Base-by-base conservation (phyloP, 2,888 invertebrate species). In the Syrphus vitripennis region DNA sequence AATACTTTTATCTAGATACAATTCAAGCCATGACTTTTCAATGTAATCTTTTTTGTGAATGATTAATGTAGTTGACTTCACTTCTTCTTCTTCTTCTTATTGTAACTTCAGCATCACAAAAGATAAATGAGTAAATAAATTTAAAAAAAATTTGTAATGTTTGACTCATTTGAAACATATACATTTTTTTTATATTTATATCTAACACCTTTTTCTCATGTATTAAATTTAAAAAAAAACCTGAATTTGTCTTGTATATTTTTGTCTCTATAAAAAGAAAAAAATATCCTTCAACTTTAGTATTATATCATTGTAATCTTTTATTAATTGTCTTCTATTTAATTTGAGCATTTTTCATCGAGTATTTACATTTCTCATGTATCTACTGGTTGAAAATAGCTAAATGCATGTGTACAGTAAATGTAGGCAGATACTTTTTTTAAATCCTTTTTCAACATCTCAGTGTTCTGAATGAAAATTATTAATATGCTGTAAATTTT, bases 11-110 rank as follows among this genome's bases (percentile, higher is more conserved):
- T 65, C 65, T 65, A 65, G 12, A 42, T 29, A 29, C 14, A 67
- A 67, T 72, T 61, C 57, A 65, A 63, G 57, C 57, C 70, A 75
- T 79, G 70, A 65, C 53, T 78, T 77, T 67, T 55, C 24, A 53
- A 55, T 78, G 83, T 83, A 69, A 74, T 26, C 69, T 74, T 69
- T 75, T 57, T 71, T 81, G 69, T 81, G 76, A 59, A 82, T 82
- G 57, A 76, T 29, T 82, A 59, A 71, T 76, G 65, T 75, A 67
- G 59, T 71, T 57, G 19, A 74, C n/a, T 72, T 80, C 24, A 67
- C 24, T 71, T 71, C 57, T 76, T 53, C 53, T 71, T 78, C 24
- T 71, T 71, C 57, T 76, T 53, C 53, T 71, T 78, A 55, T 40
- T 50, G 65, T 45, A 57, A 37, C 37, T 34, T 26, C 37, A 50